Evolutionary conservation across 2,888 invertebrate genomes (phyloP).

Genomic region (Eupithecia inturbata): DNA sequence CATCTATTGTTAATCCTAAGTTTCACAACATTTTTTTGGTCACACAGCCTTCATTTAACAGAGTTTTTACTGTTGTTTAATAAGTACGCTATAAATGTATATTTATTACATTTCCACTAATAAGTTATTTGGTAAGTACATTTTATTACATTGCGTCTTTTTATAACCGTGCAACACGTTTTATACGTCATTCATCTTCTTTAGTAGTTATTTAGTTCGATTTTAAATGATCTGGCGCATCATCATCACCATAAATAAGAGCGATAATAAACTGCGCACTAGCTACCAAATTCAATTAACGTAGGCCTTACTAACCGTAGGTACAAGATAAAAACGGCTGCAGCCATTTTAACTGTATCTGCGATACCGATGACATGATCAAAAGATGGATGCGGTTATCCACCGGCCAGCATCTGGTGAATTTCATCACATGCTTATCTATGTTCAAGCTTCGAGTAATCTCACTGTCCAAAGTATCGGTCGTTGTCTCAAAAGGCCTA

Average conservation of each 20-base stretch:
- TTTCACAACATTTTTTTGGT: conserved; percentile 64
- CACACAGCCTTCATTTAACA: conserved; percentile 63
- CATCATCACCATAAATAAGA: conserved; percentile 20
- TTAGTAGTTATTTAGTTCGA: conserved; percentile 62
- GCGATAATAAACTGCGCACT: neutral
- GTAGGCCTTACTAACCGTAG: neutral
- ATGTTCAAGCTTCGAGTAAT: neutral
- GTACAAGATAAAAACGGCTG: no score
- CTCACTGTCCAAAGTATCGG: neutral
- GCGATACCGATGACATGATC: neutral
- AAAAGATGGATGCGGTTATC: neutral
- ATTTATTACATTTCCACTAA: conserved; percentile 75
- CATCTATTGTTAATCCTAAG: conserved; percentile 55
- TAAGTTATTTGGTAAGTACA: conserved; percentile 70
- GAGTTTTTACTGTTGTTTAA: conserved; percentile 77
- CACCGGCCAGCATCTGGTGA: neutral
- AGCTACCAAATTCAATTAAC: neutral
- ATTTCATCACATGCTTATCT: neutral
- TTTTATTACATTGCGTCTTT: conserved; percentile 71
- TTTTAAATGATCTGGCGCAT: conserved; percentile 42
- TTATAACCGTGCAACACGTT: conserved; percentile 61
- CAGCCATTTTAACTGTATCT: neutral
- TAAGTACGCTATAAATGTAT: conserved; percentile 78
- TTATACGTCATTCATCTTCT: conserved; percentile 56
- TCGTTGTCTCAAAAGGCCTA: conserved; percentile 6